A percentile compares a stretch with the other conserved stretches of the same genome.
Conservation (phyloP, 2,797 vertebrate species). For the Syngnathus rostellatus region DNA sequence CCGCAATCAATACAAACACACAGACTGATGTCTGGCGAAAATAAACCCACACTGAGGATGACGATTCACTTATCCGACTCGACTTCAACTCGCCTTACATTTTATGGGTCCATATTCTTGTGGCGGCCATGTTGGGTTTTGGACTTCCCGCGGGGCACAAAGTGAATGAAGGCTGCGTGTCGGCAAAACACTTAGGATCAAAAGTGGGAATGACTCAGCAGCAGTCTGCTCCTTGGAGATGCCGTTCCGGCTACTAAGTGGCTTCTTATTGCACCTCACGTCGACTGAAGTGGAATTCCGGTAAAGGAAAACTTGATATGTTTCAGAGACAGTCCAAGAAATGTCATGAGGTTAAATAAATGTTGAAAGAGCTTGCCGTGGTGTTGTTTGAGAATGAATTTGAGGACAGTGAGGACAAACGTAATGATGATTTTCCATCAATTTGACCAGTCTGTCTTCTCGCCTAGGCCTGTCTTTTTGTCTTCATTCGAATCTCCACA, state of each 20-base stretch:
- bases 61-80: not conserved
- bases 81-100: not conserved
- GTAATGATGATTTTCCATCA: not conserved
- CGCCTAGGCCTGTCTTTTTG: not conserved
- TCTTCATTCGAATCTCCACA: not conserved
- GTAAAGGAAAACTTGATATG: not conserved
- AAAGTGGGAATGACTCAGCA: conserved; percentile 1
- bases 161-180: conserved; percentile 1
- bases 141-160: not conserved
- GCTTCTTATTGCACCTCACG: not conserved
- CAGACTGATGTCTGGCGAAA: not conserved
- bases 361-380: too few relatives aligned
- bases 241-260: not conserved
- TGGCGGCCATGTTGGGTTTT: not conserved
- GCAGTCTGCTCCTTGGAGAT: not conserved
- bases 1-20: conserved; percentile 4
- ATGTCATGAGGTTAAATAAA: not conserved
- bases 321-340: not conserved
- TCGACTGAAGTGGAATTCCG: not conserved
- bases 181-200: not conserved
- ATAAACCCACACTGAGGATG: not conserved
- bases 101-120: too few relatives aligned
- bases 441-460: not conserved
- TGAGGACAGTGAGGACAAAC: too few relatives aligned
- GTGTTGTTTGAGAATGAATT: too few relatives aligned